These are phyloP conservation scores for Pachycephus smyrnensis DNA, from an alignment of 2,888 invertebrate species.

Conservation along the genomic window DNA sequence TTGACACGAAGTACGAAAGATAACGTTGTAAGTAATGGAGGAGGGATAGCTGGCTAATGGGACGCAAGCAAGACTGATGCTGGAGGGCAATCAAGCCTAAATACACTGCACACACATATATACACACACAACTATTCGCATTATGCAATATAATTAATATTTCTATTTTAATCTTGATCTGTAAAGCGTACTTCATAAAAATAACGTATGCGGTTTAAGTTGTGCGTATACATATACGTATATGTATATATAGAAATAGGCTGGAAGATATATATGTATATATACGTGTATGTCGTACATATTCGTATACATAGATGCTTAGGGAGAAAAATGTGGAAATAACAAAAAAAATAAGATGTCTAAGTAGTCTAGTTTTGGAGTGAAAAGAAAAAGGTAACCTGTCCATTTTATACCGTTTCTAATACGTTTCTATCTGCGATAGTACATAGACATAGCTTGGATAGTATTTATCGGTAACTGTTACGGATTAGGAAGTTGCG, in stretches of 20 bases:
- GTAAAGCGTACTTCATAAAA: conserved; percentile 45
- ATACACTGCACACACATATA: conserved; percentile 36
- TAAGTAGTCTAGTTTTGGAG: background rate
- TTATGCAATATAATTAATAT: conserved; percentile 35
- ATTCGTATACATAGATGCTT: background rate
- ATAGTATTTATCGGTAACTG: conserved; percentile 61
- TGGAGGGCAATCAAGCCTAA: conserved; percentile 50
- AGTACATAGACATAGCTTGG: conserved; percentile 56
- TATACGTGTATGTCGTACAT: background rate
- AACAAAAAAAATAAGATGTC: background rate
- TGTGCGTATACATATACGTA: conserved; percentile 4
- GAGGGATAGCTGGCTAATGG: conserved; percentile 28
- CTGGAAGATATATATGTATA: conserved; percentile 24
- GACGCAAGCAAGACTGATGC: conserved; percentile 57
- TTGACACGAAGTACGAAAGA: background rate
- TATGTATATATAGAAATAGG: conserved; percentile 23
- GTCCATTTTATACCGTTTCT: conserved; percentile 66
- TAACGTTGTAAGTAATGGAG: background rate
- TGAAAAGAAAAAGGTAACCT: conserved; percentile 35
- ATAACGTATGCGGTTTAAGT: conserved; percentile 7
- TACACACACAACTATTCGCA: conserved; percentile 18
- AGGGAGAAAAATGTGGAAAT: background rate
- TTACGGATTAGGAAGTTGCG: conserved; percentile 28
- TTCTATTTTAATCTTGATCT: conserved; percentile 37
- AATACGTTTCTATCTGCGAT: conserved; percentile 62